Conservation (phyloP, 2,113 vertebrate genomes). For the Catharus minimus region DNA sequence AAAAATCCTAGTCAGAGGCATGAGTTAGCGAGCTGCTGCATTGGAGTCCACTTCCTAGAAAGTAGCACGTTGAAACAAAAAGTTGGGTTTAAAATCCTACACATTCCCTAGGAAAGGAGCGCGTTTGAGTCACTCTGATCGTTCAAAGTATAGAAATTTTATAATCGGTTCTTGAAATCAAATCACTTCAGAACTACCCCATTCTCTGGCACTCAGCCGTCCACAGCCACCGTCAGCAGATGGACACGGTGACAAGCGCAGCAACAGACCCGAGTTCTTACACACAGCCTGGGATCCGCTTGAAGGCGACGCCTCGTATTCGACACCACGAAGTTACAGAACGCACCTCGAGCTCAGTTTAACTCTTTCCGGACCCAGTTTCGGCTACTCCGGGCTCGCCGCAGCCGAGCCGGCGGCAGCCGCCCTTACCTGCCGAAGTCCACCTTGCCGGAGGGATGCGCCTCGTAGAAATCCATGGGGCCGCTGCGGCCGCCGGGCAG, state of each 20-base stretch:
- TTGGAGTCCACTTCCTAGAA: background rate
- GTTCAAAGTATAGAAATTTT: rapidly evolving
- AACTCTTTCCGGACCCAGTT: background rate
- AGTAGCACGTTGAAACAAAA: rapidly evolving
- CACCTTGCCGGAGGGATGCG: conserved; percentile 33
- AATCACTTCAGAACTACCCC: background rate
- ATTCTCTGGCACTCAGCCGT: rapidly evolving
- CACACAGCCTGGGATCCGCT: rapidly evolving
- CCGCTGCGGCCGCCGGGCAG: background rate
- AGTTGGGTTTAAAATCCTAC: background rate
- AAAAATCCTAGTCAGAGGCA: background rate
- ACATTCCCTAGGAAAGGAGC: rapidly evolving
- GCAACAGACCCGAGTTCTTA: rapidly evolving
- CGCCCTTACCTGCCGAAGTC: conserved; percentile 48
- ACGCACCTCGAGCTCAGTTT: rapidly evolving
- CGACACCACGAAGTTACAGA: rapidly evolving
- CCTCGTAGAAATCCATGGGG: conserved; percentile 48
- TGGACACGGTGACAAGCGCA: rapidly evolving
- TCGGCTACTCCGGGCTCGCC: background rate
- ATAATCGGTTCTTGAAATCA: background rate
- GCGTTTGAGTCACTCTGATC: rapidly evolving
- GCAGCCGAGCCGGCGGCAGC: background rate
- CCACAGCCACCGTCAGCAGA: background rate
- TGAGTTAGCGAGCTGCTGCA: rapidly evolving
- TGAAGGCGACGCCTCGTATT: background rate